Evolutionary conservation across 2,888 invertebrate genomes (phyloP), one percentile per base, ranked within the genome.

Genomic region (Capitulum mitella): DNA sequence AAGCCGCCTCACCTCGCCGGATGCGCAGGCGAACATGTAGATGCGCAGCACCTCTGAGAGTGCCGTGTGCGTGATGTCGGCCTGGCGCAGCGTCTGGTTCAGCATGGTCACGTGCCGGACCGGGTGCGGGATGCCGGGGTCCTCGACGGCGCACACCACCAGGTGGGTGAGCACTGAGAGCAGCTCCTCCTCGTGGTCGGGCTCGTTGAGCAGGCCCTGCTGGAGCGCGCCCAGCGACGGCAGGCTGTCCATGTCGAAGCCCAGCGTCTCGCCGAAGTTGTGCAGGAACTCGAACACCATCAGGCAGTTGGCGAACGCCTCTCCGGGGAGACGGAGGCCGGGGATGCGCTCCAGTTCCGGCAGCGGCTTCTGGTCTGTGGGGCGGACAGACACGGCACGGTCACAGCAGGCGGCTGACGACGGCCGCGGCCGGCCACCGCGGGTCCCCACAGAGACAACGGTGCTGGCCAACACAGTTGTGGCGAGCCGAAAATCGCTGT

Each of bases 211-310:
- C 48, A 97, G 87, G 0, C 94, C 95, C 84, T 91, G 89, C 86
- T 97, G 97, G 26, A 97, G 88, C 79, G 92, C 92, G 85, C 93
- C 93, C 82, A 98, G 86, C 0, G 93, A 92, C 3, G 97, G 98
- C 82, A 96, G 86, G 6, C 92, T 91, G 79, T 94, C 94, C 90
- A 93, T 91, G 84, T 95, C 95, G 84, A 98, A 95, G 79, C 96
- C 97, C 1, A 98, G 88, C 0, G 95, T 95, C 86, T 95, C 94
- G 14, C 95, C 95, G 85, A 98, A 98, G 87, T 97, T 98, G 84
- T 97, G 93, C 82, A 98, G 88, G 85, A 98, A 98, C 87, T 98
- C 98, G 84, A 93, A 93, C n/a, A 95, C 93, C 92, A 98, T 97
- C 37, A 98, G 88, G 74, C 93, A 89, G 86, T 98, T 94, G 0